A percentile compares a stretch with the other conserved stretches of the same genome.
Evolutionary conservation across 37 sponge, comb jelly and placozoan genomes (phyloP).

Genomic region (Theonella swinhoei): DNA sequence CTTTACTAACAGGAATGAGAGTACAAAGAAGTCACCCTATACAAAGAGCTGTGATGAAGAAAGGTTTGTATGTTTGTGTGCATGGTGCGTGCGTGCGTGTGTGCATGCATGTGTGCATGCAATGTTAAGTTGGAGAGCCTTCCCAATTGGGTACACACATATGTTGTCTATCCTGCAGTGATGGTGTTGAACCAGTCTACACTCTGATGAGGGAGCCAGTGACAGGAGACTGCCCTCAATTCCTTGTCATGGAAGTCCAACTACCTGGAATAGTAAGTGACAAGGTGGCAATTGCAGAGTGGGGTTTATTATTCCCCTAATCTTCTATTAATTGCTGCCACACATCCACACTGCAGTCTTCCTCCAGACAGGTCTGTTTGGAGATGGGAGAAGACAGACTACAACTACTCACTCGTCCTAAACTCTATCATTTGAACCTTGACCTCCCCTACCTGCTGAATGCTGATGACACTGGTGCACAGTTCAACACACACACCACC

Average conservation of each 20-base stretch:
- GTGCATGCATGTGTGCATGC: background rate
- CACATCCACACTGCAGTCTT: no score
- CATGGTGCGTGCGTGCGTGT: background rate
- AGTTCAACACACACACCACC: constrained; percentile 75
- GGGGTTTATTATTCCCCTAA: background rate
- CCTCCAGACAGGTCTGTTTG: constrained; percentile 42
- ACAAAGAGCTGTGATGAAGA: background rate
- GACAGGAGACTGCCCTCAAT: constrained; percentile 73
- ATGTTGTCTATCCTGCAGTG: background rate
- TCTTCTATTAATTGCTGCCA: background rate
- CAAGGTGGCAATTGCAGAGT: no score
- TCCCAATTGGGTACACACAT: no score
- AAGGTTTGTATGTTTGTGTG: background rate
- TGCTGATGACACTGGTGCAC: constrained; percentile 71
- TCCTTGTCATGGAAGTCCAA: constrained; percentile 83
- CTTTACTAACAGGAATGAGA: background rate
- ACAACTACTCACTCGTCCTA: constrained; percentile 66
- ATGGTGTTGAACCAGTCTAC: constrained; percentile 68
- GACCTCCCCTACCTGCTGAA: constrained; percentile 83
- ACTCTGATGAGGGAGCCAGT: constrained; percentile 83
- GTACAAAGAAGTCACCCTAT: background rate
- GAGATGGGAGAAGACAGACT: constrained; percentile 94
- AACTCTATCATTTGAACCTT: constrained; percentile 71
- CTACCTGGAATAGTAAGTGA: constrained; percentile 83
- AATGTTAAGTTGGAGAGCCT: no score